Conservation (phyloP, 2,113 vertebrate species). For the Colinus virginianus region DNA sequence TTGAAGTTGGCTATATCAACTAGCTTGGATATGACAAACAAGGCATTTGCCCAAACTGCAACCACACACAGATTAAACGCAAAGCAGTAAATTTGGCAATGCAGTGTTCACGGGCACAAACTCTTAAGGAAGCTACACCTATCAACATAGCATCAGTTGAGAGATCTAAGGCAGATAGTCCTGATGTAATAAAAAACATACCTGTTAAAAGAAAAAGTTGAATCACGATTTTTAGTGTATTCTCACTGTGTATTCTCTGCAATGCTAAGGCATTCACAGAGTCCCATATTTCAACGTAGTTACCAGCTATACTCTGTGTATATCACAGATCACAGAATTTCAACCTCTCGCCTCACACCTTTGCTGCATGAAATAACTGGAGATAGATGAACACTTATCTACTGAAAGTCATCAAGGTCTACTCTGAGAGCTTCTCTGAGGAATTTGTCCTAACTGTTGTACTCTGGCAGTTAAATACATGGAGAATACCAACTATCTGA, state of each 20-base stretch:
- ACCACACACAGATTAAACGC: not conserved
- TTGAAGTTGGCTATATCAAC: not conserved
- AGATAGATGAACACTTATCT: not conserved
- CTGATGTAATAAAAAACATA: not conserved
- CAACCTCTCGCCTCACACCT: not conserved
- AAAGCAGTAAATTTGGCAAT: not conserved
- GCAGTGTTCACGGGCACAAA: rapidly evolving
- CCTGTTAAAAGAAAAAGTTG: not conserved
- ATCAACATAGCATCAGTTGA: not conserved
- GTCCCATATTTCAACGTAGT: not conserved
- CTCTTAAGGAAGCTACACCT: not conserved
- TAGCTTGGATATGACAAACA: not conserved
- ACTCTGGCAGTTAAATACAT: not conserved
- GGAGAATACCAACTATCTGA: not conserved
- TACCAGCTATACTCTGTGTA: not conserved
- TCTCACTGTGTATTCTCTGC: no score
- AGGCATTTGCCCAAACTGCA: not conserved
- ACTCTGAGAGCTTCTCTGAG: not conserved
- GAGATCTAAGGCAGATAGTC: not conserved
- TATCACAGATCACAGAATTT: not conserved
- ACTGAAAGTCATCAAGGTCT: not conserved
- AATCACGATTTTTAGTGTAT: not conserved
- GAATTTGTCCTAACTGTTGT: not conserved
- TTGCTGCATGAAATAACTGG: not conserved
- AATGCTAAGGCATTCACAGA: not conserved